Conservation (phyloP, 2,888 invertebrate species). For the Clostera curtula region DNA sequence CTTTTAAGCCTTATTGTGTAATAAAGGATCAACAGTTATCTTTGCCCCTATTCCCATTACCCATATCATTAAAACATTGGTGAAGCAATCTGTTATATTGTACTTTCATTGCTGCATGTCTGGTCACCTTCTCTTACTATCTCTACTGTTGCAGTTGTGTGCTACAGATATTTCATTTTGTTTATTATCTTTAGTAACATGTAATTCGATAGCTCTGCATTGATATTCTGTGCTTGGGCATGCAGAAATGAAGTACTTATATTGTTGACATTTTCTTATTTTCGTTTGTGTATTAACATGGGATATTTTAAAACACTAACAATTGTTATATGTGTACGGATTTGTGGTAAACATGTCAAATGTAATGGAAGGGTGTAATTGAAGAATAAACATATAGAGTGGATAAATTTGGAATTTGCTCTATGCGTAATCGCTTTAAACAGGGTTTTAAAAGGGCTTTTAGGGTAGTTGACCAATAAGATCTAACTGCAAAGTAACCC, state of each 20-base stretch:
- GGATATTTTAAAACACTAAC: conserved; percentile 38
- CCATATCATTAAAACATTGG: no score
- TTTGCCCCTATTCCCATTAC: no score
- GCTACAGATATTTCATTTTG: conserved; percentile 43
- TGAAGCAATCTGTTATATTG: conserved; percentile 20
- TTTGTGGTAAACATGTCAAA: no score
- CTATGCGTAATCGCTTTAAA: no score
- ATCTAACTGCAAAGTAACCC: no score
- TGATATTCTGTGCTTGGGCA: conserved; percentile 69
- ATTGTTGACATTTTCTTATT: conserved; percentile 41
- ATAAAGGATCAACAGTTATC: no score
- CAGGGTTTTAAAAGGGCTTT: no score
- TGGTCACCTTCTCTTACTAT: conserved; percentile 59
- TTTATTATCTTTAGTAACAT: conserved; percentile 29
- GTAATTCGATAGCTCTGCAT: conserved; percentile 48
- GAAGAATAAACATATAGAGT: no score
- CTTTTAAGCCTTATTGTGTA: no score
- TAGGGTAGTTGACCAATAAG: no score
- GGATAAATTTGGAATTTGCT: conserved; percentile 1
- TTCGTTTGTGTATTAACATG: conserved; percentile 28
- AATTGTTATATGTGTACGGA: no score
- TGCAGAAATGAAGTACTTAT: conserved; percentile 69
- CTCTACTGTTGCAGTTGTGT: conserved; percentile 41
- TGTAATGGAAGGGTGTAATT: no score
- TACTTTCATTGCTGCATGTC: conserved; percentile 68